Evolutionary conservation across 2,888 invertebrate genomes (phyloP), one percentile per base, ranked within the genome.

Genomic region (Cryptocephalus primarius): DNA sequence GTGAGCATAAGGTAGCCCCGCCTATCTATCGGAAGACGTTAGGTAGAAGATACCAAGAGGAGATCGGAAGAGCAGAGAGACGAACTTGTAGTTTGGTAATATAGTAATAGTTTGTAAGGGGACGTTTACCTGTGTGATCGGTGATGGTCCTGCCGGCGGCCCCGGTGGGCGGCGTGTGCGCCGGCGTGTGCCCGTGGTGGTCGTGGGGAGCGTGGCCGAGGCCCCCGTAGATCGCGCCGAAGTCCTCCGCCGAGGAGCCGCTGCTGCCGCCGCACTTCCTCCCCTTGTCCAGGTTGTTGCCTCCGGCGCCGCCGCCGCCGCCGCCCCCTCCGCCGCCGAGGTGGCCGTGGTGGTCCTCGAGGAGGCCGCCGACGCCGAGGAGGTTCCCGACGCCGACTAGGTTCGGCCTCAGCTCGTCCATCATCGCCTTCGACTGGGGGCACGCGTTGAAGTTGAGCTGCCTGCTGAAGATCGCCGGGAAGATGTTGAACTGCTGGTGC

Each of bases 401-500:
- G 70, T 88, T 88, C 43, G 89, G 89, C 67, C 89, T 74, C 57
- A 89, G 72, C 66, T 89, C 89, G 67, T 89, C 89, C 89, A 89
- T 89, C 68, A 88, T 81, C 14, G 68, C 63, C 58, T 82, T 82
- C 64, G 85, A 84, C 32, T 83, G 82, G 48, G 78, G 78, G 49
- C 82, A 79, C 50, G 79, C 72, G 60, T 81, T 77, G 71, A 89
- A 89, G 71, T 89, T 89, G 59, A 90, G 77, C 72, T 90, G 89
- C 54, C 89, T 77, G 75, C 88, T 88, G 72, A 90, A 90, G 68
- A 89, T 89, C 51, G 89, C 89, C 61, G 89, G 89, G 72, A 90
- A 89, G 64, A 90, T 90, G 76, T 89, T 89, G 76, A 89, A 89
- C 74, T 88, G 88, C 68, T 88, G 87, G 55, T 82, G 82, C 60